phyloP scores from a whole-genome alignment of 2,113 vertebrate species.

The Paradoxurus hermaphroditus region DNA sequence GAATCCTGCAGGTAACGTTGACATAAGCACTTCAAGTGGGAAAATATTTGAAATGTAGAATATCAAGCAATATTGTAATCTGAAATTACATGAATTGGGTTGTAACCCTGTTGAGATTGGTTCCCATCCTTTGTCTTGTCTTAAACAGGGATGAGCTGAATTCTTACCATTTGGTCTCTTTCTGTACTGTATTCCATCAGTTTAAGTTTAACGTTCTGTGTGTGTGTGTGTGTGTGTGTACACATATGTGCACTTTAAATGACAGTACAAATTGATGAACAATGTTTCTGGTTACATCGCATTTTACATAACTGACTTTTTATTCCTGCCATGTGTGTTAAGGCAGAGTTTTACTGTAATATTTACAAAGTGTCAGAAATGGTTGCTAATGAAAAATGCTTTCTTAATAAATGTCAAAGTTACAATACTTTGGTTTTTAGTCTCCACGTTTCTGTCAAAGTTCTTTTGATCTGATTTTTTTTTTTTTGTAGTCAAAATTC shows the following conservation, averaged over 20 bases:
- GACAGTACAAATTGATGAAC: background rate
- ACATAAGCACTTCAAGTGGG: background rate
- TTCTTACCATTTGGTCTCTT: background rate
- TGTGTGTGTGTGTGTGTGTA: background rate
- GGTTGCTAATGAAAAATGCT: conserved; percentile 1
- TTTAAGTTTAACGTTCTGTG: background rate
- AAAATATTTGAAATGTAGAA: background rate
- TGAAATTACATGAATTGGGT: background rate
- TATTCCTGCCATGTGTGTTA: background rate
- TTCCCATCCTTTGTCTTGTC: background rate
- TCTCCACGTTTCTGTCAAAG: background rate
- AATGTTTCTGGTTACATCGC: background rate
- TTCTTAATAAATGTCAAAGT: conserved; percentile 60
- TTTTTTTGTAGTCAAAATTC: no score
- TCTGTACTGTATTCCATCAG: background rate
- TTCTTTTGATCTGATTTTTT: background rate
- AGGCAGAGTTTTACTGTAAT: conserved; percentile 36
- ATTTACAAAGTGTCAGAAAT: conserved; percentile 16
- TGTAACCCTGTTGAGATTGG: background rate
- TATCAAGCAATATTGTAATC: background rate
- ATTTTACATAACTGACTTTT: conserved; percentile 42
- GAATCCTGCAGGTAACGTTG: background rate
- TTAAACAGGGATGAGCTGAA: background rate
- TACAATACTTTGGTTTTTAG: background rate
- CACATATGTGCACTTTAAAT: conserved; percentile 16